Evolutionary conservation across 2,888 invertebrate genomes (phyloP), one percentile per base, ranked within the genome.

Genomic region (Macropis europaea): DNA sequence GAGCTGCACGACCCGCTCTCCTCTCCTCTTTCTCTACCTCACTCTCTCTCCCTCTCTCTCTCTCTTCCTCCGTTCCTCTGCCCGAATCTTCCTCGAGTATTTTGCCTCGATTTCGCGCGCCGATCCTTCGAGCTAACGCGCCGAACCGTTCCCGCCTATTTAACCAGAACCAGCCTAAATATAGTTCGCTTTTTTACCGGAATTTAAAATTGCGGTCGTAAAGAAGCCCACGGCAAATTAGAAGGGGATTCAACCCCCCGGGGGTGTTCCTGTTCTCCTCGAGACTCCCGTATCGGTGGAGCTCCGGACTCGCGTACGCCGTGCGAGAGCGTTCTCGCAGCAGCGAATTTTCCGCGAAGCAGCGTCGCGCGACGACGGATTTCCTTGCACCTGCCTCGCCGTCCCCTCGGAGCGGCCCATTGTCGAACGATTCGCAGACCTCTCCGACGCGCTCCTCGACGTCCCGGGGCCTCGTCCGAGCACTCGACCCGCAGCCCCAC

Each of bases 191-290:
- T 84, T 85, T 86, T 84, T 82, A 77, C 77, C 75, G 77, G 85
- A 88, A 88, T 87, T 82, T 81, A 73, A 89, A 89, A 89, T 88
- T 88, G 84, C 85, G 87, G 86, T 87, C 88, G 84, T 88, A 88
- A 89, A 89, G 84, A 84, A 84, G 84, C 80, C 79, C 70, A 78
- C 81, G 81, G 79, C 83, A 86, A 89, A 88, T 89, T 88, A 88
- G 85, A 77, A 80, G 79, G 79, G 77, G 82, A 83, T 79, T 81
- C 77, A 76, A 79, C 78, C 85, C 84, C 83, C 74, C 73, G 73
- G 66, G 59, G 62, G 28, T 60, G 73, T 62, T 68, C 52, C 78
- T 57, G 47, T 72, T 64, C 62, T 50, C 45, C 30, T 22, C 50
- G 62, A 61, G 56, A 67, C 42, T 64, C 32, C 62, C 19, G 64